phyloP scores from a whole-genome alignment of 2,113 vertebrate genomes.

The Sylvia atricapilla region DNA sequence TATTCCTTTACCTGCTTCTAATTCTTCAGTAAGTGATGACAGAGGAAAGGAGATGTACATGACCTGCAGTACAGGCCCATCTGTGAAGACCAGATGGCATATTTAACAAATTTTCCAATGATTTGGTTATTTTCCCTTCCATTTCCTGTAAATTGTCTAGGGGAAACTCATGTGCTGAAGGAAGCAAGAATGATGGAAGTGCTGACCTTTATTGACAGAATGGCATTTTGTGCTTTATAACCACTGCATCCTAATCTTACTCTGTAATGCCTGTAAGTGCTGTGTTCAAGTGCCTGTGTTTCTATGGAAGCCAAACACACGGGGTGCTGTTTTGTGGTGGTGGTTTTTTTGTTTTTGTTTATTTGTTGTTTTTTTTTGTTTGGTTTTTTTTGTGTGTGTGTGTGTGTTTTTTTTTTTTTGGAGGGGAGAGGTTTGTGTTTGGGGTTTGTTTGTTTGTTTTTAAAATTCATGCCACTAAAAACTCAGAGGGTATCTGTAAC shows the following conservation, averaged over 20 bases:
- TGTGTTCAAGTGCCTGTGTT: background rate
- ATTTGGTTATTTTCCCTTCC: slow-evolving; percentile 38
- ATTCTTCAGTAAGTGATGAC: background rate
- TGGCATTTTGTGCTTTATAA: background rate
- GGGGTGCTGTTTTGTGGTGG: too few relatives aligned
- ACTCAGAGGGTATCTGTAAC: background rate
- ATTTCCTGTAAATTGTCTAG: slow-evolving; percentile 37
- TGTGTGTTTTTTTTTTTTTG: too few relatives aligned
- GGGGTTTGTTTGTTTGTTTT: background rate
- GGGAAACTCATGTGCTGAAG: background rate
- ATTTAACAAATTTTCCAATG: slow-evolving; percentile 2
- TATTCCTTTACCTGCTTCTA: slow-evolving; percentile 2
- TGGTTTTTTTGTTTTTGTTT: too few relatives aligned
- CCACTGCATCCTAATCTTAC: background rate
- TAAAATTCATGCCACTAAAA: background rate
- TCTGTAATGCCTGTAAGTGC: background rate
- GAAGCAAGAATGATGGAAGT: slow-evolving; percentile 2
- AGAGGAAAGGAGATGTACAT: background rate
- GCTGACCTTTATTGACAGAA: slow-evolving; percentile 31
- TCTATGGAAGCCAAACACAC: background rate
- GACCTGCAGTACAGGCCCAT: background rate
- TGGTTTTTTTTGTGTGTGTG: too few relatives aligned
- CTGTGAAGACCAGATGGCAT: slow-evolving; percentile 39
- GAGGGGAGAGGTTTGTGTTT: too few relatives aligned
- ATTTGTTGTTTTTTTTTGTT: too few relatives aligned